Evolutionary conservation across 2,113 vertebrate genomes (phyloP).

Genomic region (Gnathonemus longibarbis): DNA sequence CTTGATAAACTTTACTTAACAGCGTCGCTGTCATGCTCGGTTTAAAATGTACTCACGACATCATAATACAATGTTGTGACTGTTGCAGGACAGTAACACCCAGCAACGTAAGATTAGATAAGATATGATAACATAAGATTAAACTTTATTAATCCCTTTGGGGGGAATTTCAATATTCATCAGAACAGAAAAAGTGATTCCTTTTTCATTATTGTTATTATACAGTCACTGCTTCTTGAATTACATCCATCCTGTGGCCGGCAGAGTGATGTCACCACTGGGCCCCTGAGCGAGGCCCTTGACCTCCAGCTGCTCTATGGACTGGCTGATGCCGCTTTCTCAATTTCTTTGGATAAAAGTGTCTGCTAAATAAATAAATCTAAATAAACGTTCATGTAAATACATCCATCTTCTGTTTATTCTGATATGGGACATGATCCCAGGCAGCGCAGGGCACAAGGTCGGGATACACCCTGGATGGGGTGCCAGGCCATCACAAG

Average conservation of each 20-base stretch:
- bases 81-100: neutral
- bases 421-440: neutral
- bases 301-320: neutral
- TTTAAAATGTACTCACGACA: slow-evolving; percentile 14
- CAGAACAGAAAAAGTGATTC: neutral
- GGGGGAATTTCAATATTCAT: neutral
- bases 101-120: neutral
- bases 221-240: neutral
- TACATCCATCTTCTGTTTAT: neutral
- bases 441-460: neutral
- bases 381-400: neutral
- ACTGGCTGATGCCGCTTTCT: neutral
- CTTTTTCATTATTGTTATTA: neutral
- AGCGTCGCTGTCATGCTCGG: slow-evolving; percentile 8
- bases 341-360: neutral
- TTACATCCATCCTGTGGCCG: neutral
- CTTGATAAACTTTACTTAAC: neutral
- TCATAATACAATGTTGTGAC: slow-evolving; percentile 19
- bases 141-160: neutral
- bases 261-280: neutral
- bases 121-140: neutral
- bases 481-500: neutral
- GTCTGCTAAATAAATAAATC: neutral
- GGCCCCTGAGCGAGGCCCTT: neutral
- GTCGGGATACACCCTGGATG: neutral